phyloP scores from a whole-genome alignment of 2,797 vertebrate genomes.

The Phrynocephalus guinanensis region DNA sequence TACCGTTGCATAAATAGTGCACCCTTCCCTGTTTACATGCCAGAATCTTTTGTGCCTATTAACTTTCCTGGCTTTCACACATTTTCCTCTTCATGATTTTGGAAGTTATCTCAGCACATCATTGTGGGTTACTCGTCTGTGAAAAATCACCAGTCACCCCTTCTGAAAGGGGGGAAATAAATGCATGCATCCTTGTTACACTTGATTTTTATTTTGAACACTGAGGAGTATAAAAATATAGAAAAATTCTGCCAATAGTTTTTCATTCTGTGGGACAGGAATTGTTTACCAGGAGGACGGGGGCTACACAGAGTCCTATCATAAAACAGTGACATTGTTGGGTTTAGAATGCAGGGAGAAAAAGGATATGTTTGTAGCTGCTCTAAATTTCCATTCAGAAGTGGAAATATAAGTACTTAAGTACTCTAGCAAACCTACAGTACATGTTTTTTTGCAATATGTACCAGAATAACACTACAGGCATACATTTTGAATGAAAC shows the following conservation, averaged over 20 bases:
- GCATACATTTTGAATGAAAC: background rate
- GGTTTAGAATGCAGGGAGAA: background rate
- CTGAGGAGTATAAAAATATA: background rate
- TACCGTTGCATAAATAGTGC: background rate
- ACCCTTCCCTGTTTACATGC: background rate
- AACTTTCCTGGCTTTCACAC: background rate
- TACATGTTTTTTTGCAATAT: background rate
- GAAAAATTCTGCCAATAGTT: slow-evolving; percentile 21
- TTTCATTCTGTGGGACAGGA: background rate
- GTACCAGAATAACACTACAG: background rate
- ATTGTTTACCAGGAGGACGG: too few species aligned
- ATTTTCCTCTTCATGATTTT: background rate
- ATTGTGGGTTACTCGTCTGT: background rate
- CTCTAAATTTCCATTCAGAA: background rate
- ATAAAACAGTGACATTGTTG: background rate
- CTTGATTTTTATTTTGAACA: background rate
- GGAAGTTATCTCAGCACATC: background rate
- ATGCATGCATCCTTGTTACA: background rate
- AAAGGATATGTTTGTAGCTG: background rate
- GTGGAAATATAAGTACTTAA: too few species aligned
- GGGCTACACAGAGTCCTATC: background rate
- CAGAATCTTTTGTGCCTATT: background rate
- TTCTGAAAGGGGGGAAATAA: background rate
- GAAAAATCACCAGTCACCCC: too few species aligned
- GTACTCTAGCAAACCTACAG: background rate